Percentiles rank a stretch among this genome's conserved stretches.
Conservation (phyloP, 2,888 invertebrate species). For the Melikaiella ostensackeni region DNA sequence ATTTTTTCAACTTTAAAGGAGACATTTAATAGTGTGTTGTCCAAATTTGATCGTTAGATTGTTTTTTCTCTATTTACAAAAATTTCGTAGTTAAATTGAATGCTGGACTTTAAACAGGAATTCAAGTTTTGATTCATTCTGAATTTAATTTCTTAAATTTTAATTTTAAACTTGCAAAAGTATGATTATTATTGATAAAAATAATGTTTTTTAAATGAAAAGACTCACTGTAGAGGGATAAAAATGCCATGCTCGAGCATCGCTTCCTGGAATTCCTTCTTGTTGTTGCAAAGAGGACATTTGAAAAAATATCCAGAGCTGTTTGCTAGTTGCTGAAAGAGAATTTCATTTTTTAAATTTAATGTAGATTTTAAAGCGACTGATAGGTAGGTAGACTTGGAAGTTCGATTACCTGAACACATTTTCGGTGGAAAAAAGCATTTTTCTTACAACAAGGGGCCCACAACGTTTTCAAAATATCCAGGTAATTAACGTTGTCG, state of each 20-base stretch:
- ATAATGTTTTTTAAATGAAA: conserved; percentile 45
- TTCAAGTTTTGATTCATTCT: too few species aligned
- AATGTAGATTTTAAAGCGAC: neutral
- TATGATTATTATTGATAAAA: too few species aligned
- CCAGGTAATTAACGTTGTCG: conserved; percentile 79
- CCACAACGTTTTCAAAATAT: conserved; percentile 79
- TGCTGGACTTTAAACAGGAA: too few species aligned
- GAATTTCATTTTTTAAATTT: neutral
- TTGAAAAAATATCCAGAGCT: conserved; percentile 90
- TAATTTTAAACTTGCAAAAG: too few species aligned
- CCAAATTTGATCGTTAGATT: too few species aligned
- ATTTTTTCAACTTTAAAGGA: too few species aligned
- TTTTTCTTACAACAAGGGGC: conserved; percentile 87
- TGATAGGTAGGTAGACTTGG: neutral
- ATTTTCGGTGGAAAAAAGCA: conserved; percentile 87
- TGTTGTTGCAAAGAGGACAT: conserved; percentile 90
- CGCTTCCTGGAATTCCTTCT: conserved; percentile 81
- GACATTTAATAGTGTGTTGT: too few species aligned
- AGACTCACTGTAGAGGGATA: conserved; percentile 86
- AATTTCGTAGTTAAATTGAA: too few species aligned
- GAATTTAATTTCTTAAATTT: too few species aligned
- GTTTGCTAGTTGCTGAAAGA: conserved; percentile 82
- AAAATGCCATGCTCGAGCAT: conserved; percentile 85
- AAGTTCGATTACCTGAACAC: conserved; percentile 81
- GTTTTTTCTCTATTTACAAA: too few species aligned